A percentile compares a stretch with the other conserved stretches of the same genome.
These are phyloP conservation scores for Hyperoplus lanceolatus DNA, from an alignment of 2,797 vertebrate species.

Conservation along the genomic window DNA sequence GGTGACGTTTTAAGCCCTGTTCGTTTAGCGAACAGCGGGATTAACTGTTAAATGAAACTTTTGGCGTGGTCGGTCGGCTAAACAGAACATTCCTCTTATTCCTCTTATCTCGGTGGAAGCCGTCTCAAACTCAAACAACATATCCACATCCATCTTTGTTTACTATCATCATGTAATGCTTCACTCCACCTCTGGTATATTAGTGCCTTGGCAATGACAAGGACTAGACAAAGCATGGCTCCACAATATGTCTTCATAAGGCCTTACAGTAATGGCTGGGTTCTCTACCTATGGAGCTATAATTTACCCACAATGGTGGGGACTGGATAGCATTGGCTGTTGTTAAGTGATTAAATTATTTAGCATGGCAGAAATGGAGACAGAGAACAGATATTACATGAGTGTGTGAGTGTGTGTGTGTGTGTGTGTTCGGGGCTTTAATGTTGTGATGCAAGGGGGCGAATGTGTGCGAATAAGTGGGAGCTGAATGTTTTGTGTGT, in stretches of 20 bases:
- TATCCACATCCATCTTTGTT: conserved; percentile 30
- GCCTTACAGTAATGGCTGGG: conserved; percentile 59
- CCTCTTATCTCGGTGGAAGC: too few relatives aligned
- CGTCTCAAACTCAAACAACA: too few relatives aligned
- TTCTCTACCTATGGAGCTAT: conserved; percentile 51
- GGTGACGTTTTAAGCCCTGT: too few relatives aligned
- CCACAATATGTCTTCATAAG: conserved; percentile 67
- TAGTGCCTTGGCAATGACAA: conserved; percentile 64
- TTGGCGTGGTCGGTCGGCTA: too few relatives aligned
- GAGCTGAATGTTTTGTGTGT: background rate
- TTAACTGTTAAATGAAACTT: too few relatives aligned
- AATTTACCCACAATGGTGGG: conserved; percentile 51
- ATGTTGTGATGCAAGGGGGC: background rate
- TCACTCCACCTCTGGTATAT: conserved; percentile 57
- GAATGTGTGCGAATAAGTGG: background rate
- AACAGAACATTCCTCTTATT: too few relatives aligned
- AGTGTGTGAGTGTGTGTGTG: conserved; percentile 8
- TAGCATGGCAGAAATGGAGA: conserved; percentile 51
- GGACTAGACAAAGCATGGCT: conserved; percentile 59
- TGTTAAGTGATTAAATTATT: conserved; percentile 76
- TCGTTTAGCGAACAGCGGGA: too few relatives aligned
- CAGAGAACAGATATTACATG: conserved; percentile 32
- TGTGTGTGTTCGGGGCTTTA: background rate
- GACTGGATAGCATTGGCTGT: conserved; percentile 53
- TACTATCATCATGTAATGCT: conserved; percentile 49